A percentile compares a stretch with the other conserved stretches of the same genome.
Conservation (phyloP, 53 echinoderm and acorn worm species). For the Holothuria scabra region DNA sequence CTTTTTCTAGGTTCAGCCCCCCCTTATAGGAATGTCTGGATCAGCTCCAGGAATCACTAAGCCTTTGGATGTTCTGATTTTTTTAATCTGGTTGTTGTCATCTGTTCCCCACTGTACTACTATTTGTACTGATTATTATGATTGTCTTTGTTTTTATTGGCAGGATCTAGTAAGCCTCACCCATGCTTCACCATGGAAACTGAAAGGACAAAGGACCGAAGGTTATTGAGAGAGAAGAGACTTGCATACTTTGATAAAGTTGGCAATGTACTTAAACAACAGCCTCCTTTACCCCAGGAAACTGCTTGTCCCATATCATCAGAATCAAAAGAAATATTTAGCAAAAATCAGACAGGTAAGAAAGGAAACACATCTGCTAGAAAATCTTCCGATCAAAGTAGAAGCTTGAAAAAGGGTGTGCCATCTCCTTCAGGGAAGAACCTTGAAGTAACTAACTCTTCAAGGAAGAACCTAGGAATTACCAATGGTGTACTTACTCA, state of each 20-base stretch:
- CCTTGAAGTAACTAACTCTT: background rate
- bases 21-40: too few species aligned
- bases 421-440: background rate
- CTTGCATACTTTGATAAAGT: constrained; percentile 72
- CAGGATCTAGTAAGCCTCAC: too few species aligned
- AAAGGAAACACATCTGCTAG: background rate
- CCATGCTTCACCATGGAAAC: constrained; percentile 62
- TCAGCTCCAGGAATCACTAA: too few species aligned
- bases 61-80: too few species aligned
- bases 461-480: background rate
- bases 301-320: too few species aligned
- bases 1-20: too few species aligned
- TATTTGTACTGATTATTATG: too few species aligned
- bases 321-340: background rate
- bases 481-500: background rate
- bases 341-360: background rate
- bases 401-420: background rate
- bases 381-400: too few species aligned
- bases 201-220: constrained; percentile 67
- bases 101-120: too few species aligned
- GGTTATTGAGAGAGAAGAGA: constrained; percentile 77
- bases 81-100: too few species aligned
- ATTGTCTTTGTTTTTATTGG: too few species aligned
- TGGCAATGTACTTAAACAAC: background rate
- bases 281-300: constrained; percentile 3